Evolutionary conservation across 1,140 invertebrate genomes (phyloP), one percentile per base, ranked within the genome.

Genomic region (Epicauta chinensis): DNA sequence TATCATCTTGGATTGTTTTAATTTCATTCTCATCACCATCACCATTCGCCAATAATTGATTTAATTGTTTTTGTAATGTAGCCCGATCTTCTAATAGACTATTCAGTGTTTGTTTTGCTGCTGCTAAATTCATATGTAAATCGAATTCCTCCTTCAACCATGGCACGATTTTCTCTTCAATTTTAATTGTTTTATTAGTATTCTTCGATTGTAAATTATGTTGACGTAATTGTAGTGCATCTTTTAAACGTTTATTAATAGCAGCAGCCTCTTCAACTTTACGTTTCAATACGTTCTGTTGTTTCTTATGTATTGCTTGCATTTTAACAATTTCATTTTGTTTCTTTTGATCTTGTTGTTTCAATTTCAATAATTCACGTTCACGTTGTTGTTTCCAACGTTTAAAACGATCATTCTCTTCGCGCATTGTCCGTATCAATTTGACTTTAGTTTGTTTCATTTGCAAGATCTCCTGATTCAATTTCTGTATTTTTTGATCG

Each of bases 361-460:
- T 84, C 1, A 94, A 70, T 59, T 87, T 83, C 6, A 80, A 75
- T 13, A 94, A 66, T 61, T 94, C 88, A 42, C 83, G 83, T 53
- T 95, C 89, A 53, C 88, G 85, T 58, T 83, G 74, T 36, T 79
- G 66, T 65, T 89, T 90, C 83, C 84, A 93, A 40, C 82, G 80
- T 12, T 82, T 78, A 72, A 91, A 94, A 53, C 80, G 81, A 38
- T 93, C 89, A 12, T 81, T 80, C 62, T 95, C 92, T 47, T 79
- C 78, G 10, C 87, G 83, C 87, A 95, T 93, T 63, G 87, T 82
- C 30, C 82, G 81, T 53, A 95, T 83, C 38, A 95, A 73, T 66
- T 85, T 86, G 0, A 95, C 87, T 70, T 89, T 83, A 2, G 81
- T 82, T 59, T 81, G 79, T 66, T 94, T 94, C 80, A 94, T 84